Base-by-base conservation (phyloP, 2,113 vertebrate species). In the Mohoua ochrocephala region DNA sequence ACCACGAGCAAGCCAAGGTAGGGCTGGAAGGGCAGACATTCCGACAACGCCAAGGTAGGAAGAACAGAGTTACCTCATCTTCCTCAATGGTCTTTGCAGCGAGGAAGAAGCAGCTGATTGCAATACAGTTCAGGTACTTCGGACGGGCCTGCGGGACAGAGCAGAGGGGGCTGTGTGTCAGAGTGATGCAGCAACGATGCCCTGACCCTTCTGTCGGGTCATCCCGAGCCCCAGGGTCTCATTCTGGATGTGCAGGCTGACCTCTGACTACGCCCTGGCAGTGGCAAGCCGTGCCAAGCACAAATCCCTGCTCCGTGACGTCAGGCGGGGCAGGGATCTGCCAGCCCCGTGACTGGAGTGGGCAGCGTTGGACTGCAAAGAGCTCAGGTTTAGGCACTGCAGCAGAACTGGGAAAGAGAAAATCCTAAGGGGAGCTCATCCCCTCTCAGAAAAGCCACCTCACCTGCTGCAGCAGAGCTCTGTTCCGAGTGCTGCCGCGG, bases 111-210 rank as follows among this genome's bases (percentile, higher is more conserved):
- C 99, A 99, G 98, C 99, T 97, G 97, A 99, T 99, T 96, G 99
- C 99, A 96, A 99, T 99, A 98, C 99, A 99, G 98, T 98, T 98
- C 97, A 99, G 97, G 97, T 99, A 99, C 97, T 99, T 99, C 22
- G 99, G 99, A 95, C 98, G 99, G 92, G 99, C 99, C 99, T 99
- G 88, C 5, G 52, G 96, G 44, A 92, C 15, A 85, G 9, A 84
- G 49, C n/a, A 79, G 45, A 85, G 26, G 67, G 64, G 35, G 41
- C 13, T 21, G 7, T 9, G 71, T 15, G 59, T 84, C 24, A 87
- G 12, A 5, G 23, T 1, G 22, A 27, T 11, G 27, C 30, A 15
- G 9, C 31, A 57, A 2, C 2, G 1, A 47, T 0, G 8, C 11
- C 1, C 24, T 42, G 10, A 31, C 18, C 20, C 12, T n/a, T 26